These are phyloP conservation scores for Dicrostonyx torquatus DNA, from an alignment of 2,797 vertebrate genomes.

Conservation along the genomic window DNA sequence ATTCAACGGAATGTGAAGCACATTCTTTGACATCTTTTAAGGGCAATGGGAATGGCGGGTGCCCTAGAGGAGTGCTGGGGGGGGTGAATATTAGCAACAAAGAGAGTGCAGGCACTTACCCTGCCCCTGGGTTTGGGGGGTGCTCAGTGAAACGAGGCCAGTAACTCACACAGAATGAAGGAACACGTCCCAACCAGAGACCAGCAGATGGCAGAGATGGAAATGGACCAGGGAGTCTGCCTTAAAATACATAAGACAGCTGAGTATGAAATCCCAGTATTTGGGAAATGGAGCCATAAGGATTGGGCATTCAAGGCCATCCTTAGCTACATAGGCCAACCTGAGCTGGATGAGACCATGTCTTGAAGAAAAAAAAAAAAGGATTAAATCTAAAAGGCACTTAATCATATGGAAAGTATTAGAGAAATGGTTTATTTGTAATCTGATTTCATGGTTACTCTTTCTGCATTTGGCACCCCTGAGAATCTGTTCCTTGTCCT, in stretches of 20 bases:
- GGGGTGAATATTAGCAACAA: constrained; percentile 8
- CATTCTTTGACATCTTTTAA: constrained; percentile 2
- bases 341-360: background rate
- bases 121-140: background rate
- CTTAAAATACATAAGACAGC: background rate
- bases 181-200: background rate
- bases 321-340: background rate
- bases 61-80: background rate
- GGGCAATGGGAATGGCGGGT: background rate
- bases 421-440: background rate
- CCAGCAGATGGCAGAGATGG: background rate
- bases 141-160: background rate
- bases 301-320: background rate
- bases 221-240: background rate
- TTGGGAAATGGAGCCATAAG: background rate
- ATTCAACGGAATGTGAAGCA: background rate
- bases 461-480: background rate
- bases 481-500: background rate
- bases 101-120: background rate
- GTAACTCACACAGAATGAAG: background rate
- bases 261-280: background rate
- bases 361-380: background rate
- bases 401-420: background rate
- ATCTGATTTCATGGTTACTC: background rate
- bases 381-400: background rate